Evolutionary conservation across 1,140 invertebrate species (phyloP), one percentile per base, ranked within the genome.

Genomic region (Pteromalus puparum): DNA sequence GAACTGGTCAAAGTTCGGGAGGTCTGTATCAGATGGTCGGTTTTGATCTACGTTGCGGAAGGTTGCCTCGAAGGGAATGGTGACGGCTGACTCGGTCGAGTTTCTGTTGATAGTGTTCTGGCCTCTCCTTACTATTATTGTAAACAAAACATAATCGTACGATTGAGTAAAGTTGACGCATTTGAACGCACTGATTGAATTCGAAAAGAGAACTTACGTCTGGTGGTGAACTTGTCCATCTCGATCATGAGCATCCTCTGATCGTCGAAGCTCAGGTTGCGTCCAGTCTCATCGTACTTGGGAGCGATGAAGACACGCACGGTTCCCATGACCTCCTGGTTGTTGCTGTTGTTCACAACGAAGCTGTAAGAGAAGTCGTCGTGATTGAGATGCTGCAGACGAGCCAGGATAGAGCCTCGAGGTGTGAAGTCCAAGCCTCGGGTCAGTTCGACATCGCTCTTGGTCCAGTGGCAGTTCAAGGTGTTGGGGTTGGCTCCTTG

Each of bases 351-450:
- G 84, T 95, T 95, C n/a, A 95, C 95, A 9, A 91, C 91, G 86
- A 96, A 95, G 0, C 93, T 95, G 89, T 91, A 91, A 1, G 90
- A 92, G 91, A 96, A 97, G 21, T 95, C 94, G 10, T 94, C 88
- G 82, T 97, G 96, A 88, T 97, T 95, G 77, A 98, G 91, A 90
- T 98, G 97, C 1, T 95, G 96, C 89, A 97, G 94, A 48, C 94
- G 91, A 0, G 96, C 96, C 67, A 96, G 94, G 26, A 97, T 94
- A 21, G 95, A 90, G 42, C 96, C 96, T 4, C 95, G 93, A 1
- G 96, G 95, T 61, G 95, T 94, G 88, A 97, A 97, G 90, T 97
- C 96, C 82, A 97, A 93, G 9, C 97, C 97, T n/a, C 96, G 94
- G 0, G 95, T 95, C n/a, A 97, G 88, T 87, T 97, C 95, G 61